Evolutionary conservation across 2,888 invertebrate genomes (phyloP), one percentile per base, ranked within the genome.

Genomic region (Pyrgus malvae): DNA sequence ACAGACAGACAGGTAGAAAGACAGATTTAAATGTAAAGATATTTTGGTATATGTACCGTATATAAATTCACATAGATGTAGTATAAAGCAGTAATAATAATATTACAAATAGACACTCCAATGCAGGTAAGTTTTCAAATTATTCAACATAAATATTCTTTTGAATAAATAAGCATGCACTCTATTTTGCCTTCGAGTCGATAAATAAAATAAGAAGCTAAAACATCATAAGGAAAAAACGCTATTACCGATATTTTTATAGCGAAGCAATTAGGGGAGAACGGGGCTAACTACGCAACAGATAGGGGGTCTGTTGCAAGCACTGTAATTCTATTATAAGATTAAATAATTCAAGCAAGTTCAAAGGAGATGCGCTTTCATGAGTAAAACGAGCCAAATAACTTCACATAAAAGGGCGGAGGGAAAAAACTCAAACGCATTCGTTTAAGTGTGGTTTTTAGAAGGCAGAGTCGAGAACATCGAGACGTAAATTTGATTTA

Each of bases 321-420:
- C 69, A 73, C 72, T 73, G 81, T 88, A 83, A 87, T 89, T 88
- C 83, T 84, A 86, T 89, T 87, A 88, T 83, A 86, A 79, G 82
- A 86, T 88, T 89, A 86, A 87, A 88, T 88, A 88, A 86, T 87
- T 83, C 83, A 80, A 73, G 70, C 70, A 72, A 84, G 80, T 86
- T 89, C 87, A 89, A 89, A 89, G 84, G 80, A 82, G 83, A 87
- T 86, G 84, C 81, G 81, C 84, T 83, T 86, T 80, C 77, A 78
- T 67, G 76, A 81, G 83, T 75, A 83, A 86, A 86, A 83, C 76
- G 83, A 80, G 80, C 79, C 80, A 84, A 84, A 87, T 80, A 83
- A 72, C 78, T 61, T 72, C 62, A 53, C 45, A 74, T 71, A 74
- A 79, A 83, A 78, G 79, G 77, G 74, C 61, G 59, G 62, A 60